phyloP scores from a whole-genome alignment of 2,888 invertebrate genomes.

The Ethmia dodecea region DNA sequence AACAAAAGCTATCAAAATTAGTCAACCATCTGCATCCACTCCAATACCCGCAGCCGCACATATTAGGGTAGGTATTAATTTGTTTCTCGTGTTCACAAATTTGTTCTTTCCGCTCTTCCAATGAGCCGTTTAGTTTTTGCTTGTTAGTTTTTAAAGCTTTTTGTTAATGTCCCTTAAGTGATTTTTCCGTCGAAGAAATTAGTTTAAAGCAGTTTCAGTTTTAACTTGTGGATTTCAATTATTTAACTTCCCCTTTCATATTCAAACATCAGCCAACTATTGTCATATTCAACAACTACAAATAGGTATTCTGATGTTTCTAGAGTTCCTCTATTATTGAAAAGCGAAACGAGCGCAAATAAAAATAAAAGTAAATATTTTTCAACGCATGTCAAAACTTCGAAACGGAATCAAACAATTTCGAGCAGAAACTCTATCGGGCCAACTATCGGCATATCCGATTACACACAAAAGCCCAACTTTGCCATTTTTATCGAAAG shows the following conservation, averaged over 20 bases:
- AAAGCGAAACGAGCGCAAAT: too few species aligned
- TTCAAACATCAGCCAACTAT: too few species aligned
- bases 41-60: too few species aligned
- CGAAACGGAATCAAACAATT: conserved; percentile 59
- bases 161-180: too few species aligned
- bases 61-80: conserved; percentile 49
- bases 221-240: too few species aligned
- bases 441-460: conserved; percentile 61
- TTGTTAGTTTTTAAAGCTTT: too few species aligned
- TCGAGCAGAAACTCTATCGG: conserved; percentile 52
- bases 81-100: conserved; percentile 69
- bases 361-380: conserved; percentile 8
- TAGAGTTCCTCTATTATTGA: too few species aligned
- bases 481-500: conserved; percentile 33
- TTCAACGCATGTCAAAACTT: conserved; percentile 36
- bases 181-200: too few species aligned
- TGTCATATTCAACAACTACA: too few species aligned
- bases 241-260: too few species aligned
- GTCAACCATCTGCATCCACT: conserved; percentile 60
- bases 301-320: too few species aligned
- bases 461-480: conserved; percentile 60
- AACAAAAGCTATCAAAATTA: neutral
- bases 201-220: too few species aligned
- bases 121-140: conserved; percentile 23
- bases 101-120: conserved; percentile 60